Conservation (phyloP, 2,888 invertebrate genomes). For the Nesidiocoris tenuis region DNA sequence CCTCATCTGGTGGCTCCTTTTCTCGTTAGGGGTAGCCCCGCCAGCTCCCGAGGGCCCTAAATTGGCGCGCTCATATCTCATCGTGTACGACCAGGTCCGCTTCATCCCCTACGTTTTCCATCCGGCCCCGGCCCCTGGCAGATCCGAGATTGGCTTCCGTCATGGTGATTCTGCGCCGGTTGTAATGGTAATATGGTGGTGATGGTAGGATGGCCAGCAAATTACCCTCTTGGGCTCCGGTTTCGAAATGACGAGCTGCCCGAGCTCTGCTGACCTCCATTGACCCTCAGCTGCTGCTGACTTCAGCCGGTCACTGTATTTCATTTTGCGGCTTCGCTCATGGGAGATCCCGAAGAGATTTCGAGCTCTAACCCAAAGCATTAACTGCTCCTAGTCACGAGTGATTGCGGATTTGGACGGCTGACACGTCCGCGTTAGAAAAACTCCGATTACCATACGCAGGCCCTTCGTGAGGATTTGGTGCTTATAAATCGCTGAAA, state of each 20-base stretch:
- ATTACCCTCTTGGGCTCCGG: slow-evolving; percentile 25
- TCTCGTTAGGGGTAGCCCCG: not conserved
- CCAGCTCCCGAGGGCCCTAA: not conserved
- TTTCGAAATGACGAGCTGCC: slow-evolving; percentile 9
- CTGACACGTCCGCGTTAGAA: not conserved
- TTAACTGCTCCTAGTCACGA: not conserved
- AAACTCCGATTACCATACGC: no score
- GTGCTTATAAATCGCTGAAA: no score
- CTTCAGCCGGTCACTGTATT: slow-evolving; percentile 25
- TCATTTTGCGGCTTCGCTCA: slow-evolving; percentile 19
- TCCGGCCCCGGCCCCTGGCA: no score
- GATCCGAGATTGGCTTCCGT: not conserved
- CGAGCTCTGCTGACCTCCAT: not conserved
- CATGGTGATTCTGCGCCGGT: no score
- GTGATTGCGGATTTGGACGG: not conserved
- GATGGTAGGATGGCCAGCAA: not conserved
- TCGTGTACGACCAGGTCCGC: not conserved
- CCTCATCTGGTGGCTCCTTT: not conserved
- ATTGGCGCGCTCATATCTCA: slow-evolving; percentile 8
- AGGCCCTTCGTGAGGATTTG: no score
- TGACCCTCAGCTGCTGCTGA: not conserved
- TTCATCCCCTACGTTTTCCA: not conserved
- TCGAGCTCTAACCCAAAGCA: not conserved
- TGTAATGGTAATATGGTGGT: no score
- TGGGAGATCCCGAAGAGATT: not conserved